Conservation (phyloP, 1,140 invertebrate species). For the Dufourea novaeangliae region DNA sequence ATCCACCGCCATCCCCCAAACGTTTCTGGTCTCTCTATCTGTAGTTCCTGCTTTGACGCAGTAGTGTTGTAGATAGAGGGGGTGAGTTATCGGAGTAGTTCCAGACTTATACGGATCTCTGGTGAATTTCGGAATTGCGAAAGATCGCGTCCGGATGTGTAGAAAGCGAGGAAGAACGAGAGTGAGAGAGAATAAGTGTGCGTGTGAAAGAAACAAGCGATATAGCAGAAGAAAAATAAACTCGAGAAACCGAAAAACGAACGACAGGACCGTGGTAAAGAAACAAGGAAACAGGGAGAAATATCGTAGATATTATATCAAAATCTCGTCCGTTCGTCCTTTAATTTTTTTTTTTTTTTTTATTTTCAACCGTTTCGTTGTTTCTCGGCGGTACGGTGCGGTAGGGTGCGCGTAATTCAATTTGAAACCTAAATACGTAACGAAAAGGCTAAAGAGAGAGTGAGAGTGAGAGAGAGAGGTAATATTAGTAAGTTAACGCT, state of each 20-base stretch:
- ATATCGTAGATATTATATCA: neutral
- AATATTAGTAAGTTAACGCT: slow-evolving; percentile 51
- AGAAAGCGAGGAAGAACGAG: slow-evolving; percentile 1
- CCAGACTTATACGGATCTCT: slow-evolving; percentile 20
- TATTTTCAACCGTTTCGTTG: slow-evolving; percentile 2
- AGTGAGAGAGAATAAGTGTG: neutral
- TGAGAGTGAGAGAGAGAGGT: too few species aligned
- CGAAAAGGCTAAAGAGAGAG: slow-evolving; percentile 55
- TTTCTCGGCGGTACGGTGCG: slow-evolving; percentile 2
- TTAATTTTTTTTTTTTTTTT: neutral
- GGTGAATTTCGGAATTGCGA: slow-evolving; percentile 32
- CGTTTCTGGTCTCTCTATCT: slow-evolving; percentile 57
- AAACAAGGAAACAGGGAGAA: neutral
- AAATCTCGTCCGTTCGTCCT: too few species aligned
- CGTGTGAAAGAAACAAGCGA: neutral
- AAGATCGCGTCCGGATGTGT: slow-evolving; percentile 8
- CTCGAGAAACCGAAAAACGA: neutral
- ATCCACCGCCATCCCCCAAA: neutral
- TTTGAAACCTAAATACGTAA: slow-evolving; percentile 62
- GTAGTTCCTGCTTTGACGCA: slow-evolving; percentile 63
- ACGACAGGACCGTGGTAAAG: neutral
- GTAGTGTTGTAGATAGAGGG: slow-evolving; percentile 63
- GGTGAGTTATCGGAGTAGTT: slow-evolving; percentile 58
- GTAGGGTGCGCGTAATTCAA: slow-evolving; percentile 28
- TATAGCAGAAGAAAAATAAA: neutral